Evolutionary conservation across 2,888 invertebrate species (phyloP).

Genomic region (Yponomeuta sedellus): DNA sequence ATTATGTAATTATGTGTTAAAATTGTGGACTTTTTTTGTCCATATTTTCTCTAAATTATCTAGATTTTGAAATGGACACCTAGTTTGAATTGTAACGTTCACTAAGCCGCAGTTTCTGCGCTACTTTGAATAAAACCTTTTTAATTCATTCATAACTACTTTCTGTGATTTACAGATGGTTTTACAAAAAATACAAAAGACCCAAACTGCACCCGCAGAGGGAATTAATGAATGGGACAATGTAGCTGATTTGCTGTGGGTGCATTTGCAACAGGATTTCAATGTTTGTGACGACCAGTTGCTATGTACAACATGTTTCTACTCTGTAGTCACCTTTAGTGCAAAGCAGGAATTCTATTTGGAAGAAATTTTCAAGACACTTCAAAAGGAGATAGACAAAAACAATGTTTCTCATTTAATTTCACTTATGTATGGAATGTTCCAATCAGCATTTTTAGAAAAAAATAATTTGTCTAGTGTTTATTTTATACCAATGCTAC

Average conservation of each 20-base stretch:
- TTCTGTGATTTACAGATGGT: constrained; percentile 43
- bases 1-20: no score
- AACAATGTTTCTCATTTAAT: constrained; percentile 33
- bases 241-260: constrained; percentile 42
- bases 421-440: constrained; percentile 63
- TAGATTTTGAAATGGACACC: no score
- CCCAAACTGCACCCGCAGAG: constrained; percentile 19
- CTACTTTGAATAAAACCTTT: no score
- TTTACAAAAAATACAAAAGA: constrained; percentile 36
- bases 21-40: no score
- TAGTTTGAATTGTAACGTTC: no score
- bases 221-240: constrained; percentile 32
- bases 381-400: constrained; percentile 14
- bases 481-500: constrained; percentile 29
- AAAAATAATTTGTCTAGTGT: constrained; percentile 15
- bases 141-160: no score
- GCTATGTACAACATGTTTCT: constrained; percentile 60
- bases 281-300: constrained; percentile 57
- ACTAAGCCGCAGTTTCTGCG: no score
- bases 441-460: constrained; percentile 53
- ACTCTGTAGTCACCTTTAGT: constrained; percentile 39
- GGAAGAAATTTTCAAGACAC: constrained; percentile 32
- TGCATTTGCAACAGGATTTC: constrained; percentile 43
- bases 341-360: constrained; percentile 39
- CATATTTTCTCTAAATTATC: no score